These are phyloP conservation scores for Notothenia rossii DNA, from an alignment of 2,113 vertebrate genomes.

Conservation along the genomic window DNA sequence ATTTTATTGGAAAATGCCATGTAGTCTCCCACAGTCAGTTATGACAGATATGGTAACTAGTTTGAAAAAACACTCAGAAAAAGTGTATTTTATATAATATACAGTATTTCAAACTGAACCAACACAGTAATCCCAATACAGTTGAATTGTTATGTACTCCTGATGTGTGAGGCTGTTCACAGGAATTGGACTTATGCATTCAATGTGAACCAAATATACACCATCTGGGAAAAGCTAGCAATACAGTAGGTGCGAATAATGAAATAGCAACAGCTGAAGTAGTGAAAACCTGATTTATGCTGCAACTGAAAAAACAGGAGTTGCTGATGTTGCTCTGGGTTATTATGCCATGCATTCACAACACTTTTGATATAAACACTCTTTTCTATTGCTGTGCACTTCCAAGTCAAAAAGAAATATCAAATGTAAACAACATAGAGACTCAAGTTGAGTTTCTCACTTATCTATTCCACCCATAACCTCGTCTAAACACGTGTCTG, in stretches of 20 bases:
- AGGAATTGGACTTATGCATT: not conserved
- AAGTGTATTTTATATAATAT: too few relatives aligned
- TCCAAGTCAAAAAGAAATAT: not conserved
- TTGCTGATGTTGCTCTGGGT: not conserved
- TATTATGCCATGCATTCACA: constrained; percentile 1
- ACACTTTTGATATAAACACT: not conserved
- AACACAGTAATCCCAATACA: too few relatives aligned
- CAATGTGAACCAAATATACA: not conserved
- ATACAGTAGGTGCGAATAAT: not conserved
- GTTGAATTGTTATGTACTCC: not conserved
- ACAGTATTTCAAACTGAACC: too few relatives aligned
- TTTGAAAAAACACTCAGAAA: too few relatives aligned
- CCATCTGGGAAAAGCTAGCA: not conserved
- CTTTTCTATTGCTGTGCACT: not conserved
- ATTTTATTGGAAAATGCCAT: too few relatives aligned
- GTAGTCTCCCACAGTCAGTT: too few relatives aligned
- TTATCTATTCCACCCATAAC: not conserved
- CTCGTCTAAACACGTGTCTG: not conserved
- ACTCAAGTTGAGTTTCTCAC: not conserved
- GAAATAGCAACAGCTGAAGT: not conserved
- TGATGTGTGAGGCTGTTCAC: not conserved
- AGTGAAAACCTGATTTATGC: not conserved
- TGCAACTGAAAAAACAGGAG: not conserved
- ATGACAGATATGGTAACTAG: too few relatives aligned
- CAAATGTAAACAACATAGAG: not conserved